Evolutionary conservation across 2,888 invertebrate genomes (phyloP).

Genomic region (Apodemia zela): DNA sequence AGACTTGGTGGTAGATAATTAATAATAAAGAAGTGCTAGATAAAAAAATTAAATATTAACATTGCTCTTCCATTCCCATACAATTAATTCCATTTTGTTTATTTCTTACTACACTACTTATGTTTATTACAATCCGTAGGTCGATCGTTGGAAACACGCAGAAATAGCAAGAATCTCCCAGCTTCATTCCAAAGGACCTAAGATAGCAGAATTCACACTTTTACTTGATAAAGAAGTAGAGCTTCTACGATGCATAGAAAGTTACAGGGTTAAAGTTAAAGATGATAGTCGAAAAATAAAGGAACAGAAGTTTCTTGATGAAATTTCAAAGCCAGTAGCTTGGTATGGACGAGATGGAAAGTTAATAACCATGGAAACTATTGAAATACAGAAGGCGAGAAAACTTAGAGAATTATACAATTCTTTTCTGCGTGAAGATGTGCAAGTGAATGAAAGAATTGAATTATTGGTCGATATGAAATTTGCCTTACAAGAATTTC

Average conservation of each 20-base stretch:
- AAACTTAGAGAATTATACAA: constrained; percentile 87
- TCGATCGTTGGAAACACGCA: constrained; percentile 84
- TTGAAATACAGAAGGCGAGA: constrained; percentile 89
- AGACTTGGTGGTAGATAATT: no score
- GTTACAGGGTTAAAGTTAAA: constrained; percentile 81
- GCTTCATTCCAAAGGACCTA: constrained; percentile 83
- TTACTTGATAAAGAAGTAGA: constrained; percentile 88
- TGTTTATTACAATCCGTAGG: constrained; percentile 43
- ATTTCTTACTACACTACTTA: not conserved
- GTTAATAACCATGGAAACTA: constrained; percentile 88
- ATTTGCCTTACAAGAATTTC: constrained; percentile 82
- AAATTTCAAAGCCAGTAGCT: constrained; percentile 85
- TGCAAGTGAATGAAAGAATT: constrained; percentile 83
- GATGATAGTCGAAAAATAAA: constrained; percentile 81
- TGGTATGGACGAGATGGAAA: constrained; percentile 88
- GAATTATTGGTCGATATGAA: constrained; percentile 86
- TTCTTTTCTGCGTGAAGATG: constrained; percentile 80
- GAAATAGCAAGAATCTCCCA: constrained; percentile 82
- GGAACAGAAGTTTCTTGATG: constrained; percentile 82
- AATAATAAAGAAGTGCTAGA: no score
- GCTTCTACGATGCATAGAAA: constrained; percentile 84
- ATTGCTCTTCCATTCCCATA: no score
- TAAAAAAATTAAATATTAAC: no score
- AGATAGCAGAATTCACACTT: constrained; percentile 85
- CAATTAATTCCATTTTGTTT: no score